Conservation (phyloP, 2,113 vertebrate species). For the western clawed frog (Xenopus tropicalis) region DNA sequence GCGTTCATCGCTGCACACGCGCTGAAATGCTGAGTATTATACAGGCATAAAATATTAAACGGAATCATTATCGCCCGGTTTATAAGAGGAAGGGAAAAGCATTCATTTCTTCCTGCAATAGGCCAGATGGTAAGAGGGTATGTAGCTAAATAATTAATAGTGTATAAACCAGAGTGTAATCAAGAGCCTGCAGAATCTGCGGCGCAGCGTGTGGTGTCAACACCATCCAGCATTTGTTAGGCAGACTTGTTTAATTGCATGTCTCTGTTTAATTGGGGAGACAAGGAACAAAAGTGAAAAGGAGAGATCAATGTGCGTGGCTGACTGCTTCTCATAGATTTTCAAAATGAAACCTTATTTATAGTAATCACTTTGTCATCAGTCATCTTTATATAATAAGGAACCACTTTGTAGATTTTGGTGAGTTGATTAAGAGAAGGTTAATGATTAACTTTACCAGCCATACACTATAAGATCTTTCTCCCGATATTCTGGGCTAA, state of each 20-base stretch:
- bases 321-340: slow-evolving; percentile 53
- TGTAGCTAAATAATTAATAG: slow-evolving; percentile 44
- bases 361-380: slow-evolving; percentile 60
- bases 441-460: no score
- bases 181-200: neutral
- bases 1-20: neutral
- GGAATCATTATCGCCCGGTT: slow-evolving; percentile 8
- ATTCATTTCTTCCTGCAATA: slow-evolving; percentile 23
- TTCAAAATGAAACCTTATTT: slow-evolving; percentile 60
- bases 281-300: slow-evolving; percentile 40
- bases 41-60: slow-evolving; percentile 23
- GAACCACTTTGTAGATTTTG: slow-evolving; percentile 37
- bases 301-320: slow-evolving; percentile 53
- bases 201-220: slow-evolving; percentile 48
- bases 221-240: slow-evolving; percentile 49
- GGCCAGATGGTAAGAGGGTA: slow-evolving; percentile 34
- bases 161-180: slow-evolving; percentile 20
- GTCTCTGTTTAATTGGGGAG: slow-evolving; percentile 34
- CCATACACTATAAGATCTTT: no score
- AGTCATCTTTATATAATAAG: slow-evolving; percentile 60
- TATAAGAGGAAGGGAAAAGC: neutral
- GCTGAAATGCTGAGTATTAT: neutral
- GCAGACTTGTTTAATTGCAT: slow-evolving; percentile 44
- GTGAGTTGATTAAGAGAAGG: no score
- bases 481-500: no score